Base-by-base conservation (phyloP, 2,888 invertebrate species). In the Drosophila longiperda region DNA sequence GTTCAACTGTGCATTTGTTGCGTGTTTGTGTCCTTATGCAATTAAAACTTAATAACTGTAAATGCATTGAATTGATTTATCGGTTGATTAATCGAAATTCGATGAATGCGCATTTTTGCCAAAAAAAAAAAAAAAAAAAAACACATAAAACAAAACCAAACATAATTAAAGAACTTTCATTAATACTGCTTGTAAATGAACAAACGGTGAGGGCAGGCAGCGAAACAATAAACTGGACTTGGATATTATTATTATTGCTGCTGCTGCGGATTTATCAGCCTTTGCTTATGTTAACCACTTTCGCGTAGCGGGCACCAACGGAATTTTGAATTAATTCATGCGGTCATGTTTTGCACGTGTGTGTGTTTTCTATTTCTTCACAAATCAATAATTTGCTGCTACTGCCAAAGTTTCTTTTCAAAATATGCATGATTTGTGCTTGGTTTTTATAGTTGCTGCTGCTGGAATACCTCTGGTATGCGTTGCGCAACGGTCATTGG, bases 311-410 rank as follows among this genome's bases (percentile, higher is more conserved):
- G 77, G 62, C 84, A 82, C 73, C 83, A 86, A 77, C 81, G 84
- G 85, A 85, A 85, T 85, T 89, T 70, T 80, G 83, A 90, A 85
- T 85, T 90, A 88, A 85, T 85, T 83, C 90, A 83, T 90, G 88
- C 83, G 67, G 72, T 79, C 71, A 75, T 53, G 42, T 74, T 67
- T 74, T 49, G 36, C 26, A 12, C 26, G 32, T 26, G 45, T 42
- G 29, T 20, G 26, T 23, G 68, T 70, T 65, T 58, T 23, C 33
- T 40, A 55, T 57, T 53, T 65, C 52, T 55, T 66, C 57, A 64
- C 61, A 83, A 83, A 89, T 83, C 83, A 89, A 83, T 87, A 89
- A 85, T 61, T 66, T 58, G 38, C 38, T 48, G 57, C 52, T n/a
- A 55, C 45, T 59, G 81, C 81, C 78, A 87, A 78, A 84, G 83